Evolutionary conservation across 2,888 invertebrate genomes (phyloP).

Genomic region (Trimorus sp.): DNA sequence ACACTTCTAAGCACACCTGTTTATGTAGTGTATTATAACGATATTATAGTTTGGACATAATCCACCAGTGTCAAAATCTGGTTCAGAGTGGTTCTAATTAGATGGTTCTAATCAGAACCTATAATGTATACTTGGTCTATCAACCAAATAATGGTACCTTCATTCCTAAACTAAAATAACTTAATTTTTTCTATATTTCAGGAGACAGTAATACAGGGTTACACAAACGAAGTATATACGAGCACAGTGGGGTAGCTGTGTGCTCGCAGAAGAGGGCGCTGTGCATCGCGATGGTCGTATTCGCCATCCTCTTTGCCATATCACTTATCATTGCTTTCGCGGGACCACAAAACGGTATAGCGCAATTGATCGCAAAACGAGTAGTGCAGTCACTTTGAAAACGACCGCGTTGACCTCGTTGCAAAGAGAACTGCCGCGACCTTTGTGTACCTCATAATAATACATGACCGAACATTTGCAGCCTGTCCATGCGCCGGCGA

Average conservation of each 20-base stretch:
- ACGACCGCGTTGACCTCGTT: no score
- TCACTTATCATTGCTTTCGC: slow-evolving; percentile 95
- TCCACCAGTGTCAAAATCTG: no score
- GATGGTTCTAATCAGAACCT: no score
- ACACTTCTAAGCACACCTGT: no score
- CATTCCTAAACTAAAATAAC: background rate
- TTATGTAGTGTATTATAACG: no score
- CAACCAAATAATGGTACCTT: no score
- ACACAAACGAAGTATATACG: slow-evolving; percentile 87
- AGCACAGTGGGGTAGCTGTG: slow-evolving; percentile 90
- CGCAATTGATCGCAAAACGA: background rate
- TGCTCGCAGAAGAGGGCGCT: slow-evolving; percentile 94
- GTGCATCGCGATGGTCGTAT: slow-evolving; percentile 89
- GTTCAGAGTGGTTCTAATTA: no score
- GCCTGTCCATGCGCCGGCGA: slow-evolving; percentile 88
- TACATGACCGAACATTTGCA: slow-evolving; percentile 72
- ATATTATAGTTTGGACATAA: no score
- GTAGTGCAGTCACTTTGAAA: no score
- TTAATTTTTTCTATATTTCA: slow-evolving; percentile 79
- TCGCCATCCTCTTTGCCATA: slow-evolving; percentile 90
- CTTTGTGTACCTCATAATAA: background rate
- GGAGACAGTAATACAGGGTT: slow-evolving; percentile 85
- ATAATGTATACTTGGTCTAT: no score
- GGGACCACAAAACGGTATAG: slow-evolving; percentile 90
- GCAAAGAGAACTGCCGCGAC: no score